Conservation (phyloP, 2,113 vertebrate genomes). For the Semicossyphus pulcher region DNA sequence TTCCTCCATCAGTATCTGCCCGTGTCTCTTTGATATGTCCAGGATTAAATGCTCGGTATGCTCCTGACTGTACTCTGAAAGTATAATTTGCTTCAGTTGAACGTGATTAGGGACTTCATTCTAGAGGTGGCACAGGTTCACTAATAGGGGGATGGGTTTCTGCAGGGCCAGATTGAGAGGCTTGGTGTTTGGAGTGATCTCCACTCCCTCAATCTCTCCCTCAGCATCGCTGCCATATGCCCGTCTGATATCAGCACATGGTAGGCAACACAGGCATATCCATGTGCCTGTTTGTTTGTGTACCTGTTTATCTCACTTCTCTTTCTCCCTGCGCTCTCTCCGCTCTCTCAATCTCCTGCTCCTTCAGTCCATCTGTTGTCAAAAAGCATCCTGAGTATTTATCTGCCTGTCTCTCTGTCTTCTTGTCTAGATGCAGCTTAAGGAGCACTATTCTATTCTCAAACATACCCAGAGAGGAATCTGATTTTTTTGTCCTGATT, state of each 20-base stretch:
- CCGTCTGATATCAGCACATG: constrained; percentile 51
- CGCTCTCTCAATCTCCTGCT: constrained; percentile 30
- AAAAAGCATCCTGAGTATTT: constrained; percentile 34
- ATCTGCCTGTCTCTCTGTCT: constrained; percentile 21
- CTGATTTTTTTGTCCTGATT: constrained; percentile 36
- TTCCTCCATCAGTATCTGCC: constrained; percentile 2
- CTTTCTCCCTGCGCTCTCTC: constrained; percentile 6
- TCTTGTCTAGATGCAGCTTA: constrained; percentile 23
- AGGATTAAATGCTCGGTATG: not conserved
- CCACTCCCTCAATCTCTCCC: constrained; percentile 18
- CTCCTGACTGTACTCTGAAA: constrained; percentile 3
- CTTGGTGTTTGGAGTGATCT: constrained; percentile 35
- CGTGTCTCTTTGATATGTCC: constrained; percentile 1
- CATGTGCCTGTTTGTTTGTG: constrained; percentile 38
- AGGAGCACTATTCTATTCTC: constrained; percentile 8
- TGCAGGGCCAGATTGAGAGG: constrained; percentile 19
- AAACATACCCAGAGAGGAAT: constrained; percentile 20
- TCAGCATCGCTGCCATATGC: constrained; percentile 43
- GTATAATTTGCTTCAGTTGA: constrained; percentile 44
- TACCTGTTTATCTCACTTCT: constrained; percentile 54
- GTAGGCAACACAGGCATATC: constrained; percentile 38
- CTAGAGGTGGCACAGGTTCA: constrained; percentile 7
- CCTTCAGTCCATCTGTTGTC: constrained; percentile 58
- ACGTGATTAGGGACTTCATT: constrained; percentile 22
- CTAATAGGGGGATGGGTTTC: constrained; percentile 1